Base-by-base conservation (phyloP, 2,888 invertebrate genomes). In the Trisateles emortualis region DNA sequence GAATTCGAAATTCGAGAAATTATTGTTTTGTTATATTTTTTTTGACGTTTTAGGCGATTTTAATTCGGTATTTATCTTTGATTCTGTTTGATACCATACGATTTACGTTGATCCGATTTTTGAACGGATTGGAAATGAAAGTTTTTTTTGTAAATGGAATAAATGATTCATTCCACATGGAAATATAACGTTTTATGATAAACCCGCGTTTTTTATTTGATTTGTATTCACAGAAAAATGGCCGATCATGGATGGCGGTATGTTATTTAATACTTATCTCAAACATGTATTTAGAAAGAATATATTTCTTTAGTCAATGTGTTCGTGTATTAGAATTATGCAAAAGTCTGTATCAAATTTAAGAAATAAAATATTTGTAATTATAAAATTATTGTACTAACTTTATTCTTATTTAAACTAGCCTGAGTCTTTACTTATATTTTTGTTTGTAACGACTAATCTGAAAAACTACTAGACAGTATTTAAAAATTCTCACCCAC, bases 1-100 rank as follows among this genome's bases (percentile, higher is more conserved):
- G 71, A 79, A 78, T 77, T 73, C 63, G 48, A 67, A 72, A 57
- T 68, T 73, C 55, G 54, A 59, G 65, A 72, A 67, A 72, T 56
- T 64, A 58, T 49, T 57, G 42, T 58, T 58, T 54, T 59, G 42
- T 44, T 41, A n/a, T n/a, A n/a, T n/a, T 51, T 29, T 30, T 54
- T 43, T 24, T 50, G 8, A 30, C 35, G 32, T 33, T 54, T 53
- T 51, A 55, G 46, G 42, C 43, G 50, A 55, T 46, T 54, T 30
- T 44, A 44, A 45, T 30, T 29, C 30, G 40, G 13, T 44, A 44
- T 49, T 54, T 49, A 54, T 49, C 35, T 45, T 40, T 24, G 35
- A 45, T 44, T 54, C 48, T 16, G 19, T 44, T 53, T 44, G 53
- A 54, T 54, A 35, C 14, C 22, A 44, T 49, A 46, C 35, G 45